phyloP scores from a whole-genome alignment of 2,797 vertebrate species.

The Euphonia xanthogaster region DNA sequence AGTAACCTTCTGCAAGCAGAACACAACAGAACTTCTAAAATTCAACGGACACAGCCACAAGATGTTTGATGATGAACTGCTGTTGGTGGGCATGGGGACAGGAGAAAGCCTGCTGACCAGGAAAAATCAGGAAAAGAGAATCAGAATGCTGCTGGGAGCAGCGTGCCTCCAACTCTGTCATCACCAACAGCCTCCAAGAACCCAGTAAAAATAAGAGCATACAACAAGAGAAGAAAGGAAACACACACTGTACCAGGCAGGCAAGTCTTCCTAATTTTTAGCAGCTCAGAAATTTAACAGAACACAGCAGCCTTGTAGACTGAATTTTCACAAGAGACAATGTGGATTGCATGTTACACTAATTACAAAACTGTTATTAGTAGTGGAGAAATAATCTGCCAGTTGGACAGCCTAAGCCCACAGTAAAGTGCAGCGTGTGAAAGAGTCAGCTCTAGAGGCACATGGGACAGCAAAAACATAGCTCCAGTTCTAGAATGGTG shows the following conservation, averaged over 20 bases:
- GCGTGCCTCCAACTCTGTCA: not conserved
- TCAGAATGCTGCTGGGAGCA: not conserved
- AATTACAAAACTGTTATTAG: not conserved
- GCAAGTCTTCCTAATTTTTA: not conserved
- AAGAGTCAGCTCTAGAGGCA: not conserved
- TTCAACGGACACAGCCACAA: not conserved
- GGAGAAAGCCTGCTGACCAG: not conserved
- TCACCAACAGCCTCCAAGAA: not conserved
- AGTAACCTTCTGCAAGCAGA: not conserved
- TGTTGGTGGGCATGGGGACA: not conserved
- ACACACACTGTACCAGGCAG: not conserved
- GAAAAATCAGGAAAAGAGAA: not conserved
- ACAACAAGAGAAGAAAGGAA: not conserved
- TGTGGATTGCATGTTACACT: not conserved
- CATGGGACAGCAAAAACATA: not conserved
- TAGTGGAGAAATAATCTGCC: not conserved
- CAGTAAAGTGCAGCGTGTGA: not conserved
- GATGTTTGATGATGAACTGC: not conserved
- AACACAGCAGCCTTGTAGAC: not conserved
- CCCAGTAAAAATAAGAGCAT: not conserved
- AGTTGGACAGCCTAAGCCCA: not conserved
- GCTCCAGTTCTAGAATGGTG: not conserved
- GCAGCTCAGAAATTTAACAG: not conserved
- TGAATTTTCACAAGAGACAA: not conserved
- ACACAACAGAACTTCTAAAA: not conserved